Percentiles rank a stretch among this genome's conserved stretches.
Evolutionary conservation across 2,113 vertebrate genomes (phyloP).

Genomic region (Lagopus muta): DNA sequence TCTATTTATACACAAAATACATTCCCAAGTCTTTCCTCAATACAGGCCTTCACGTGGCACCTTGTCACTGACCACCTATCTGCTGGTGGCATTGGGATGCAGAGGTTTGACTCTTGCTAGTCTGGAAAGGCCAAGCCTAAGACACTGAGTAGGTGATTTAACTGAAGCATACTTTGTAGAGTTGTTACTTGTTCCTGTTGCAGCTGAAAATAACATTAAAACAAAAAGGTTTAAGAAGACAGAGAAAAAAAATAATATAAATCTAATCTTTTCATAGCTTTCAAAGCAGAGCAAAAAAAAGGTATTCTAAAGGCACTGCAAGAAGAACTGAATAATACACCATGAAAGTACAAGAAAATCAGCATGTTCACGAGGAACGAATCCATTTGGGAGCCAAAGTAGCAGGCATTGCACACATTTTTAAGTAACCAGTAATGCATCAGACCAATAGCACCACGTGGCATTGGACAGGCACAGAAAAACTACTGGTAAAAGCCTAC

Average conservation of each 20-base stretch:
- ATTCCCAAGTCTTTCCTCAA: neutral
- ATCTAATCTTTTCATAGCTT: neutral
- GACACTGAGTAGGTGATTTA: conserved; percentile 87
- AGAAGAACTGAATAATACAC: neutral
- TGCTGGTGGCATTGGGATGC: conserved; percentile 82
- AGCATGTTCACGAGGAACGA: neutral
- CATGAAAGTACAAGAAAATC: neutral
- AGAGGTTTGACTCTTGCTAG: conserved; percentile 90
- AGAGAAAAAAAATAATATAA: neutral
- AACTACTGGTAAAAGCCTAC: neutral
- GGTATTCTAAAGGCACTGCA: neutral
- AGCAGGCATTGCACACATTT: neutral
- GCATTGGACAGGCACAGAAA: neutral
- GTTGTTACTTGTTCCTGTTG: conserved; percentile 76
- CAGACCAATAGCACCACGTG: neutral
- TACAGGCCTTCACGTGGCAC: neutral
- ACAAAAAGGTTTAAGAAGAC: neutral
- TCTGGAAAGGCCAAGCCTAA: conserved; percentile 92
- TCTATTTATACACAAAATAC: neutral
- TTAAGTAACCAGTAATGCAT: neutral
- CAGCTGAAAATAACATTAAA: conserved; percentile 70
- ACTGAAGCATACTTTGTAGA: conserved; percentile 29
- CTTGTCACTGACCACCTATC: conserved; percentile 58
- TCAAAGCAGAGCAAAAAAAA: neutral
- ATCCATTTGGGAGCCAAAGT: neutral